These are phyloP conservation scores for Melieria omissa DNA, from an alignment of 2,888 invertebrate species.

Conservation along the genomic window DNA sequence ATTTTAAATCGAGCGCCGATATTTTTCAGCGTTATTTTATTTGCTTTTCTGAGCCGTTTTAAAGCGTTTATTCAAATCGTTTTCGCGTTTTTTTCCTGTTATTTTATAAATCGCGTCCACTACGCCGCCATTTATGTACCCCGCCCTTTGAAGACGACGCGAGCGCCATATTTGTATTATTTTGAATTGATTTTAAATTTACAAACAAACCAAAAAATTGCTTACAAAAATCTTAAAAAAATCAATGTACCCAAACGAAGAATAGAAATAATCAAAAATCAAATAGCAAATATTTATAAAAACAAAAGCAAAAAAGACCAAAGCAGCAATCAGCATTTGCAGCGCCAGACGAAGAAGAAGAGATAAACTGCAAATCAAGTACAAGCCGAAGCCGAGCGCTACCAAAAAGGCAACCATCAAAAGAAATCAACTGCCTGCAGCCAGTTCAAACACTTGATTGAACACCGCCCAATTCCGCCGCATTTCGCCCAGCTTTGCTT, in stretches of 20 bases:
- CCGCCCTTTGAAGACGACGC: conserved; percentile 24
- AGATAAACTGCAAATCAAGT: conserved; percentile 34
- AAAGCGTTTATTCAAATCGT: conserved; percentile 18
- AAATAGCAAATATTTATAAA: conserved; percentile 1
- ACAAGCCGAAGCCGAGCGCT: not conserved
- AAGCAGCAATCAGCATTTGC: conserved; percentile 24
- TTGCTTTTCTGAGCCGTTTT: conserved; percentile 20
- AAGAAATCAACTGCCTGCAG: conserved; percentile 3
- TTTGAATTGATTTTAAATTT: conserved; percentile 16
- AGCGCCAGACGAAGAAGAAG: conserved; percentile 35
- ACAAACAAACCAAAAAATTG: conserved; percentile 12
- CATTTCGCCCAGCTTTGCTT: not conserved
- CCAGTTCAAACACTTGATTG: not conserved
- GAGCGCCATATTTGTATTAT: conserved; percentile 36
- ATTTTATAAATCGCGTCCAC: conserved; percentile 31
- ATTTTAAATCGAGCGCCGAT: conserved; percentile 27
- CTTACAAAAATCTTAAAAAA: conserved; percentile 29
- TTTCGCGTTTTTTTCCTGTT: conserved; percentile 21
- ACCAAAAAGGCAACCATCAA: conserved; percentile 34
- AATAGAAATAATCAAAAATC: conserved; percentile 25
- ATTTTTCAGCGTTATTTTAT: conserved; percentile 27
- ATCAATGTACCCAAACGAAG: conserved; percentile 25
- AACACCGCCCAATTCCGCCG: not conserved
- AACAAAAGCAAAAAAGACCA: conserved; percentile 1
- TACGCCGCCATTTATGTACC: conserved; percentile 20